Evolutionary conservation across 2,113 vertebrate species (phyloP).

Genomic region (Vireo altiloquus): DNA sequence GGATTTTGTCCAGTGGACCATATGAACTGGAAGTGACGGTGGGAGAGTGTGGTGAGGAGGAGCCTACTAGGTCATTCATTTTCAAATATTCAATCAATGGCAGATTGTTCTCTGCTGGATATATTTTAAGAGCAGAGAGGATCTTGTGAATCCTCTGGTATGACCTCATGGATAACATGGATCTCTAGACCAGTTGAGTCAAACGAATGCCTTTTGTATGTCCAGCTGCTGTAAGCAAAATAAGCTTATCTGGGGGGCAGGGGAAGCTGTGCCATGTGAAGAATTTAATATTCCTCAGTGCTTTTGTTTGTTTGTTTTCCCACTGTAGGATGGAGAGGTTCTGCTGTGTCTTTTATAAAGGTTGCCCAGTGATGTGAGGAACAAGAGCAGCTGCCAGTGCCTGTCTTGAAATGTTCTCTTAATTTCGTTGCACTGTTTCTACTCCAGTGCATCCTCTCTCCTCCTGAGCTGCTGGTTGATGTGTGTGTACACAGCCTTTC

Average conservation of each 20-base stretch:
- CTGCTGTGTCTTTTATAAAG: not conserved
- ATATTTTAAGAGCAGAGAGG: not conserved
- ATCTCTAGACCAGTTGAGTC: not conserved
- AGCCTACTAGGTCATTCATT: not conserved
- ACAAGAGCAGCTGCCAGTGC: not conserved
- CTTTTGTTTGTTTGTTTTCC: not conserved
- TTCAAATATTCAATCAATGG: not conserved
- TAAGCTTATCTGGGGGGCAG: not conserved
- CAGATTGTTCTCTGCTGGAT: slow-evolving; percentile 21
- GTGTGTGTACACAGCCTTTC: not conserved
- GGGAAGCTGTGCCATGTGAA: not conserved
- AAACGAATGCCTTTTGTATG: not conserved
- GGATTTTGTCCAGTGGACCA: not conserved
- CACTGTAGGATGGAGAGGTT: not conserved
- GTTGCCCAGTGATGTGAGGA: not conserved
- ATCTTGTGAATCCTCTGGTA: not conserved
- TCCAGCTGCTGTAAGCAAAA: not conserved
- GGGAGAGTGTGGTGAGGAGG: not conserved
- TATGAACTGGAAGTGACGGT: not conserved
- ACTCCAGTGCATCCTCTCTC: not conserved
- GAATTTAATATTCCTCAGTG: not conserved
- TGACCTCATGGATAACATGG: not conserved
- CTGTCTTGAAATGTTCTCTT: not conserved
- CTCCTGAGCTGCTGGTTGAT: not conserved
- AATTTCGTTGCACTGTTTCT: not conserved